phyloP scores from a whole-genome alignment of 2,113 vertebrate genomes.

The Varanus komodoensis region DNA sequence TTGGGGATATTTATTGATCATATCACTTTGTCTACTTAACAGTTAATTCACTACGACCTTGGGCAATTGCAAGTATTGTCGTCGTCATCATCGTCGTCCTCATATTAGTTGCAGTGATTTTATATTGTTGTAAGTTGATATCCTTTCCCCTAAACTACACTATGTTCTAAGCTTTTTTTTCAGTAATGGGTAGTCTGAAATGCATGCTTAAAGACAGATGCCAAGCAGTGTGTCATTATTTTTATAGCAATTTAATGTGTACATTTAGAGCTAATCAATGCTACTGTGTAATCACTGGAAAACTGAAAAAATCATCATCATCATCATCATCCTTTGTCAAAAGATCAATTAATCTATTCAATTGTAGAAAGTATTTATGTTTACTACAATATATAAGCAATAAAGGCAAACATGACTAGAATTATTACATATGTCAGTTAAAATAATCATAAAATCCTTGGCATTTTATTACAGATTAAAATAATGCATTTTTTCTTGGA shows the following conservation, averaged over 20 bases:
- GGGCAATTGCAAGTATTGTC: background rate
- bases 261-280: no score
- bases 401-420: no score
- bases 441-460: background rate
- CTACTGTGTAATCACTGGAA: no score
- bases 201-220: background rate
- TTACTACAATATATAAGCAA: no score
- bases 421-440: background rate
- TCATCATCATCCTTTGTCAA: no score
- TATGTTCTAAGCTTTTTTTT: background rate
- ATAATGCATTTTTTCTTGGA: background rate
- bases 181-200: no score
- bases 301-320: no score
- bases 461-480: background rate
- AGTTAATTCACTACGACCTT: background rate
- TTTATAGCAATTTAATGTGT: no score
- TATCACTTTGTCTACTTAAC: background rate
- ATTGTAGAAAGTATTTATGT: no score
- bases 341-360: no score
- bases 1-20: background rate
- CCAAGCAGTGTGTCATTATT: no score
- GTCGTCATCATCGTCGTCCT: fast-evolving
- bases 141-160: background rate
- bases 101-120: background rate
- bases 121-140: background rate